Evolutionary conservation across 2,888 invertebrate genomes (phyloP), one percentile per base, ranked within the genome.

Genomic region (Limnephilus lunatus): DNA sequence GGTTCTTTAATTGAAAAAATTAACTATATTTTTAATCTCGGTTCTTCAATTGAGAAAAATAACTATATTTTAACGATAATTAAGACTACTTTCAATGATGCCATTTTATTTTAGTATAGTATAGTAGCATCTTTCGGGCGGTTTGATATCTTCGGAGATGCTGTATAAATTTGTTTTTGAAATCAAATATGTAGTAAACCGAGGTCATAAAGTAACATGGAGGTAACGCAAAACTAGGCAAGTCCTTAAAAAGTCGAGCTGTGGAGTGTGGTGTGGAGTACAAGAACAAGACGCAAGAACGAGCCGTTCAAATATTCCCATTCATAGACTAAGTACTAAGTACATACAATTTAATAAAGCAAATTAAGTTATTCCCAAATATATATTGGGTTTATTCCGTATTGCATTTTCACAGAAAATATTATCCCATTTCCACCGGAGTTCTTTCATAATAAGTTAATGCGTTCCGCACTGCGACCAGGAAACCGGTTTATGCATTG

Each of bases 381-480:
- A 68, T n/a, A 25, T 25, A n/a, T 5, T 25, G 25, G 68, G 2
- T 68, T 25, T 25, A 25, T 68, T 25, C n/a, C 68, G 0, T 68
- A n/a, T 68, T 68, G 25, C 7, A 68, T 68, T 68, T 68, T 68
- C 53, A 19, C 19, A 5, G 53, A 15, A 5, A 68, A 68, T 4
- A 68, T 68, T 68, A 68, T 19, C 25, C 9, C 9, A 68, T 25
- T 68, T 25, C 25, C n/a, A 68, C 68, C 25, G 68, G 25, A 9
- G 25, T n/a, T 68, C 19, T 9, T 9, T n/a, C 68, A n/a, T 25
- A 68, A 25, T n/a, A 68, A 68, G 68, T 68, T n/a, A 68, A 86
- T 86, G 35, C 48, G 80, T 85, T 85, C 81, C 91, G 91, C 85
- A 81, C 86, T 86, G 81, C 39, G 35, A 35, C 25, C 19, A 35